These are phyloP conservation scores for Corynorhinus townsendii DNA, from an alignment of 2,113 vertebrate species.

Conservation along the genomic window DNA sequence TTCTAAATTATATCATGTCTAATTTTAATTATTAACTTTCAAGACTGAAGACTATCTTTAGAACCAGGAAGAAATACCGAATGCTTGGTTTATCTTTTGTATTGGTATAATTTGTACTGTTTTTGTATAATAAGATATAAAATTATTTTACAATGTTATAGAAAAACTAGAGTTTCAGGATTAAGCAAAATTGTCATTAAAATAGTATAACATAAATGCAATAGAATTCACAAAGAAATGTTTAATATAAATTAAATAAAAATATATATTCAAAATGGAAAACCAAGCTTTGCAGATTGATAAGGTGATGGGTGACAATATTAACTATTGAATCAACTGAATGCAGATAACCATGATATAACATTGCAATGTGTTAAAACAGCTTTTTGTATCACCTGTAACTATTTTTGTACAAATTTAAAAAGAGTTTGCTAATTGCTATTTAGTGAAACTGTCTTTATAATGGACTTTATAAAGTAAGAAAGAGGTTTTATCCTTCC, in stretches of 20 bases:
- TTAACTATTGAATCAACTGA: not conserved
- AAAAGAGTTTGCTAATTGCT: slow-evolving; percentile 12
- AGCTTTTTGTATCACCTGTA: slow-evolving; percentile 12
- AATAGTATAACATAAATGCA: not conserved
- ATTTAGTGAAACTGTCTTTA: not conserved
- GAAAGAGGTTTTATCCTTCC: not conserved
- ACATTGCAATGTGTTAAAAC: slow-evolving; percentile 11
- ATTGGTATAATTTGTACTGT: not conserved
- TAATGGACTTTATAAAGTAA: not conserved
- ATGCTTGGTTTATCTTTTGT: not conserved
- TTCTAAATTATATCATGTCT: not conserved
- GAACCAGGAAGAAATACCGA: not conserved
- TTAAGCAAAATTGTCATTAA: slow-evolving; percentile 2
- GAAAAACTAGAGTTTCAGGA: not conserved
- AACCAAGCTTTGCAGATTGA: slow-evolving; percentile 24
- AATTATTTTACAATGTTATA: not conserved
- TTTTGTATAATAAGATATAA: not conserved
- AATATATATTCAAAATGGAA: slow-evolving; percentile 15
- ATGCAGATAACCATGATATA: slow-evolving; percentile 21
- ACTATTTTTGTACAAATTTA: slow-evolving; percentile 20
- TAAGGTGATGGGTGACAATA: not conserved
- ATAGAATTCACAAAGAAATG: not conserved
- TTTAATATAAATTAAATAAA: slow-evolving; percentile 12
- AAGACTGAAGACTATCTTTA: not conserved
- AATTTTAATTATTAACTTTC: slow-evolving; percentile 6